These are phyloP conservation scores for Patiria miniata DNA, from an alignment of 35 echinoderm and acorn worm genomes.

Conservation along the genomic window DNA sequence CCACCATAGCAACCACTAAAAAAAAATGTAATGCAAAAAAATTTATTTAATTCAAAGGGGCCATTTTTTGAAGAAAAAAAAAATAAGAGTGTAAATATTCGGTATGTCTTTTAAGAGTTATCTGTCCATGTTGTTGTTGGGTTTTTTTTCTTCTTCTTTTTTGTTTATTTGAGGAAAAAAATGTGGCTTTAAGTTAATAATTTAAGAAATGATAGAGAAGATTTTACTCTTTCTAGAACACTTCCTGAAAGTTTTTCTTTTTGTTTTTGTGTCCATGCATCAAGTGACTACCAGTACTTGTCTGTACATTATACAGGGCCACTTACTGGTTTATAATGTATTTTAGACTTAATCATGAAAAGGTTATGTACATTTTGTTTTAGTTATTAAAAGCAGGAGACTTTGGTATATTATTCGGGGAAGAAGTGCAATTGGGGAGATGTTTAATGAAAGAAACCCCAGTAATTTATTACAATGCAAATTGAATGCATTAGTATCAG, in stretches of 20 bases:
- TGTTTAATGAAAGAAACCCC: too few species aligned
- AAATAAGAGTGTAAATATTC: slow-evolving; percentile 27
- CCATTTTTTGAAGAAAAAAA: background rate
- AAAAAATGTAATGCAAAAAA: slow-evolving; percentile 4
- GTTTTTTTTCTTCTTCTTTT: background rate
- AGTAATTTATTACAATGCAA: too few species aligned
- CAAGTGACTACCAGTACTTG: slow-evolving; percentile 19
- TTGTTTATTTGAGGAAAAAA: background rate
- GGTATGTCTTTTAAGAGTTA: background rate
- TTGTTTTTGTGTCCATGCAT: background rate
- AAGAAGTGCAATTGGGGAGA: slow-evolving; percentile 19
- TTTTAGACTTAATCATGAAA: background rate
- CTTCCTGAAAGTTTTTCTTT: background rate
- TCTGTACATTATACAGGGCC: background rate
- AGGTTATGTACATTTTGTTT: background rate
- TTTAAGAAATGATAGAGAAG: too few species aligned
- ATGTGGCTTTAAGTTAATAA: background rate
- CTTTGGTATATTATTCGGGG: slow-evolving; percentile 21
- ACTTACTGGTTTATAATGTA: background rate
- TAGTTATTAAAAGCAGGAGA: background rate
- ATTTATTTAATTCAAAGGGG: slow-evolving; percentile 10
- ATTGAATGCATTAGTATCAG: too few species aligned
- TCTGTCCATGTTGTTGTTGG: slow-evolving; percentile 7
- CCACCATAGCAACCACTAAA: slow-evolving; percentile 12
- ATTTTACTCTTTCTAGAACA: slow-evolving; percentile 1